Evolutionary conservation across 2,113 vertebrate genomes (phyloP).

Genomic region (Callorhinus ursinus): DNA sequence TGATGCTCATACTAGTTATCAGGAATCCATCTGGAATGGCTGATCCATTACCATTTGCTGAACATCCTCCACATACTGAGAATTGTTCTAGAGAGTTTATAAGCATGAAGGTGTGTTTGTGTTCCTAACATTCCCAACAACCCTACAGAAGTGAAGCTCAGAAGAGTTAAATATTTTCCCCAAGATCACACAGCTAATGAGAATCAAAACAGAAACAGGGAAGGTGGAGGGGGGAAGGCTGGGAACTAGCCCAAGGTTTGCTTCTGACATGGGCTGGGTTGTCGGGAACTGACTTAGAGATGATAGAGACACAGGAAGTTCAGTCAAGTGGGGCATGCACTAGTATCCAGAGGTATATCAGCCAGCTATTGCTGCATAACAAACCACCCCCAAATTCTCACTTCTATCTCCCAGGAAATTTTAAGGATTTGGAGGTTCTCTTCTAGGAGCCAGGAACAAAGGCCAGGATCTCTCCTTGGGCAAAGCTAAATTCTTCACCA

Average conservation of each 20-base stretch:
- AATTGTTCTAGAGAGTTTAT: conserved; percentile 22
- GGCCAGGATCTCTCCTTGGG: not conserved
- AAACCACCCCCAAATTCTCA: not conserved
- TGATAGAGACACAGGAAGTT: not conserved
- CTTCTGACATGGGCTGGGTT: not conserved
- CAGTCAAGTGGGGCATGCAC: not conserved
- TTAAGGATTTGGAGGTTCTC: not conserved
- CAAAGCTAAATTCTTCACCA: not conserved
- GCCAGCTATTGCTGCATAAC: not conserved
- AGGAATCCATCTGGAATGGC: conserved; percentile 28
- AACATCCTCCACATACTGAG: not conserved
- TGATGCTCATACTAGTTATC: not conserved
- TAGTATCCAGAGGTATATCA: not conserved
- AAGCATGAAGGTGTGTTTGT: not conserved
- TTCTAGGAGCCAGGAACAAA: not conserved
- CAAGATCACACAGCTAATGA: not conserved
- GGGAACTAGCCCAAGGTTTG: not conserved
- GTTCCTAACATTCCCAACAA: not conserved
- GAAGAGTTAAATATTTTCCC: not conserved
- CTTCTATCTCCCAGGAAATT: not conserved
- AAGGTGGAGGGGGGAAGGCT: not conserved
- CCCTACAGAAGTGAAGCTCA: not conserved
- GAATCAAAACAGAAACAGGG: conserved; percentile 3
- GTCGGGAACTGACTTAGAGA: not conserved
- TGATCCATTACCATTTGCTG: conserved; percentile 24